Conservation (phyloP, 2,888 invertebrate genomes). For the Sinotaia quadrata region DNA sequence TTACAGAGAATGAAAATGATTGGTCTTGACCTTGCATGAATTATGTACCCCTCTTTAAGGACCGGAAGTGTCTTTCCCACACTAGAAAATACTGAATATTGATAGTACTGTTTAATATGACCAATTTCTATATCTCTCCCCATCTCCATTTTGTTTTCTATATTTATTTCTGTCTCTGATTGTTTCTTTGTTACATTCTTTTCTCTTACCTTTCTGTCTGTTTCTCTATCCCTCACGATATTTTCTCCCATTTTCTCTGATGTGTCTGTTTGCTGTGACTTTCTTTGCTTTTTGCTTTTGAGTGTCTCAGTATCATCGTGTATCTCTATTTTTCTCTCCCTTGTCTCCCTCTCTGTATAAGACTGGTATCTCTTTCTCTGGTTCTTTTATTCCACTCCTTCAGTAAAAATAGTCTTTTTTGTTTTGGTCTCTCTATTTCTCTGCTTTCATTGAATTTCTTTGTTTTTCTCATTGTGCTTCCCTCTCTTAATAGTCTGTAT, state of each 20-base stretch:
- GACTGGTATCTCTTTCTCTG: background rate
- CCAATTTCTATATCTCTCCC: too few species aligned
- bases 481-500: background rate
- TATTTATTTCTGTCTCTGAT: background rate
- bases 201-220: background rate
- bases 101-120: too few species aligned
- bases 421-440: too few species aligned
- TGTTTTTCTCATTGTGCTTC: background rate
- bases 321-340: background rate
- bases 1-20: too few species aligned
- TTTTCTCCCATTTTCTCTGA: too few species aligned
- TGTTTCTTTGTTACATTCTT: background rate
- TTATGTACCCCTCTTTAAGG: too few species aligned
- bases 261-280: background rate
- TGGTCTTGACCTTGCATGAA: too few species aligned
- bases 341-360: background rate
- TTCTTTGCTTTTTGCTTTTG: background rate
- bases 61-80: too few species aligned
- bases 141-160: background rate
- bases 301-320: background rate
- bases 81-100: too few species aligned
- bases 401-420: too few species aligned
- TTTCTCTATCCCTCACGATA: background rate
- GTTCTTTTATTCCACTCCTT: background rate
- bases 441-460: too few species aligned